These are phyloP conservation scores for Pelochelys cantorii DNA, from an alignment of 2,797 vertebrate species.

Conservation along the genomic window DNA sequence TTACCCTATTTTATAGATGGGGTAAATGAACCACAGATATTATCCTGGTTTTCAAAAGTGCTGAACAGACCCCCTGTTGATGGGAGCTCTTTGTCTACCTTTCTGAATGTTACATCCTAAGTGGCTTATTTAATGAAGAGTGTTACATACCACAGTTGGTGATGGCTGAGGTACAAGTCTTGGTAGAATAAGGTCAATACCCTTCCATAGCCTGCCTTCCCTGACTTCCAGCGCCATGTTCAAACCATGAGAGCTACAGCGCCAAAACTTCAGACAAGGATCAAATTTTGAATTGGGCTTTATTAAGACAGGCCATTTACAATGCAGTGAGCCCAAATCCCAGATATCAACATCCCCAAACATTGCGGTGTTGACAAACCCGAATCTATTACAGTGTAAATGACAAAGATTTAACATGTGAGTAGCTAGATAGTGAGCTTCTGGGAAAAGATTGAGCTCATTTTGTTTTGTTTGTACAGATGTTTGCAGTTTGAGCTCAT, in stretches of 20 bases:
- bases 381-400: too few relatives aligned
- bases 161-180: not conserved
- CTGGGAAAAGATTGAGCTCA: not conserved
- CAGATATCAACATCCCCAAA: not conserved
- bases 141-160: not conserved
- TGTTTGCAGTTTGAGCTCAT: not conserved
- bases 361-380: not conserved
- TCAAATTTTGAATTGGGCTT: not conserved
- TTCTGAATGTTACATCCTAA: not conserved
- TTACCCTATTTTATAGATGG: not conserved
- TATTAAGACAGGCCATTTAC: too few relatives aligned
- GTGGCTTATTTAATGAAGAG: not conserved
- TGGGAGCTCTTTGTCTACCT: not conserved
- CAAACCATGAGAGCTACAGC: not conserved
- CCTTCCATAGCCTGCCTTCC: not conserved
- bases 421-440: too few relatives aligned
- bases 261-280: not conserved
- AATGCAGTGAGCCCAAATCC: not conserved
- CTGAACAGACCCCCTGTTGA: rapidly evolving
- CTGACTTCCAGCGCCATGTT: not conserved
- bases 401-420: too few relatives aligned
- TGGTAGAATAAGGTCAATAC: not conserved
- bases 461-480: not conserved
- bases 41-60: not conserved
- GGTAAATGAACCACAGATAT: not conserved